A percentile compares a stretch with the other conserved stretches of the same genome.
These are phyloP conservation scores for Parnassius glacialis DNA, from an alignment of 2,888 invertebrate species.

Conservation along the genomic window DNA sequence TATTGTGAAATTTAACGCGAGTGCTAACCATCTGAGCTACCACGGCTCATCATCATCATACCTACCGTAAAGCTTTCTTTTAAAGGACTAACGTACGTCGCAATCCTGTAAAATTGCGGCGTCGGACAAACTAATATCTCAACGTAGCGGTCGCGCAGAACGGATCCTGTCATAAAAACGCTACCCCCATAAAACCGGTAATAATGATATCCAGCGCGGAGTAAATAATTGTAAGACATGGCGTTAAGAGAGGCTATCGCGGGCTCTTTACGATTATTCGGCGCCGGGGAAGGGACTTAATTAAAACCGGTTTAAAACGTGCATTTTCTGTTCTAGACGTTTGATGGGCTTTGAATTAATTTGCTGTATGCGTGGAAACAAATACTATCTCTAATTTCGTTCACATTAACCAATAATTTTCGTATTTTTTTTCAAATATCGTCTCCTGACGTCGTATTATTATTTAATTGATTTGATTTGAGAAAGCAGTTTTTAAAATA, in stretches of 20 bases:
- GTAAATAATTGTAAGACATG: conserved; percentile 49
- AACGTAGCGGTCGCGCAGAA: conserved; percentile 12
- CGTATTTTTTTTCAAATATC: too few relatives aligned
- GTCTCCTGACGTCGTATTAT: too few relatives aligned
- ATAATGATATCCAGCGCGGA: conserved; percentile 58
- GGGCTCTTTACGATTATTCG: conserved; percentile 22
- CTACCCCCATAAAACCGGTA: conserved; percentile 56
- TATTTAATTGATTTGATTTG: too few relatives aligned
- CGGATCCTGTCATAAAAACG: conserved; percentile 48
- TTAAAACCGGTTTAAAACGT: conserved; percentile 12
- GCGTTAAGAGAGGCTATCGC: conserved; percentile 19
- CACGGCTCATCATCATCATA: too few relatives aligned
- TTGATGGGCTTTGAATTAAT: conserved; percentile 10
- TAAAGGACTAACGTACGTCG: not conserved
- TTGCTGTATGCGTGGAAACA: not conserved
- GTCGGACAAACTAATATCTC: conserved; percentile 7
- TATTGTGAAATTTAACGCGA: too few relatives aligned
- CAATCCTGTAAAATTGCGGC: conserved; percentile 2
- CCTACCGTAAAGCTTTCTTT: too few relatives aligned
- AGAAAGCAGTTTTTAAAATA: too few relatives aligned
- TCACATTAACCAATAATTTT: too few relatives aligned
- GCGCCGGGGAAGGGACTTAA: conserved; percentile 11
- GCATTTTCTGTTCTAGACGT: conserved; percentile 5
- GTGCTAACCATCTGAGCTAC: too few relatives aligned
- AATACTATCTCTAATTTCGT: too few relatives aligned